Evolutionary conservation across 2,113 vertebrate genomes (phyloP), one percentile per base, ranked within the genome.

Genomic region (Parus major): DNA sequence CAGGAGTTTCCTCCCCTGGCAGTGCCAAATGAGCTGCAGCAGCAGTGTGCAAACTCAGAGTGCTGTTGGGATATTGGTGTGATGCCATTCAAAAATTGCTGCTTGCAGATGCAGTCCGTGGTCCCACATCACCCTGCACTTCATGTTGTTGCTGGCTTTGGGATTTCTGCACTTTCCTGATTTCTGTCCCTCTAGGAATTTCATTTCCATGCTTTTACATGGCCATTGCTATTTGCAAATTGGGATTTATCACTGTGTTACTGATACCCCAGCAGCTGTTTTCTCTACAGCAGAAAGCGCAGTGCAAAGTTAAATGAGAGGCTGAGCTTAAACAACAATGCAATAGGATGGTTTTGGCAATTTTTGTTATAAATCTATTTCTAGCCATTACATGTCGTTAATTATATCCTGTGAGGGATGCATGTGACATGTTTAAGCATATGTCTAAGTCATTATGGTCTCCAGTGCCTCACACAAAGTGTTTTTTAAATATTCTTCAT

Each of bases 401-500:
- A 55, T 77, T 64, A 20, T 64, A 56, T 56, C 46, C 41, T 66
- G 4, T 82, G 27, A 76, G 63, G 16, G 50, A 50, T 91, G 47
- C n/a, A 82, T 64, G 17, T 69, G 39, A 66, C 17, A 16, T 50
- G 11, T 69, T 68, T 66, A 69, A 75, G 17, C 20, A 21, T 36
- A 41, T 84, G 17, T 42, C 16, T 73, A 41, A 57, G 28, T 82
- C 56, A 56, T 36, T 69, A 10, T 50, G 36, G 44, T 77, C n/a
- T 83, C 49, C 55, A 36, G 13, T 66, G 22, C 33, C 35, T 90
- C 60, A 66, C 4, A 4, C 23, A 56, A 61, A 91, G 18, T 76
- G 27, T 12, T 71, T 90, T 82, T 86, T 15, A 75, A 90, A 35
- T 77, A 17, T 95, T 83, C 94, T 91, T 96, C 90, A n/a, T 97